These are phyloP conservation scores for Sebastes schlegelii DNA, from an alignment of 2,113 vertebrate species.

Conservation along the genomic window DNA sequence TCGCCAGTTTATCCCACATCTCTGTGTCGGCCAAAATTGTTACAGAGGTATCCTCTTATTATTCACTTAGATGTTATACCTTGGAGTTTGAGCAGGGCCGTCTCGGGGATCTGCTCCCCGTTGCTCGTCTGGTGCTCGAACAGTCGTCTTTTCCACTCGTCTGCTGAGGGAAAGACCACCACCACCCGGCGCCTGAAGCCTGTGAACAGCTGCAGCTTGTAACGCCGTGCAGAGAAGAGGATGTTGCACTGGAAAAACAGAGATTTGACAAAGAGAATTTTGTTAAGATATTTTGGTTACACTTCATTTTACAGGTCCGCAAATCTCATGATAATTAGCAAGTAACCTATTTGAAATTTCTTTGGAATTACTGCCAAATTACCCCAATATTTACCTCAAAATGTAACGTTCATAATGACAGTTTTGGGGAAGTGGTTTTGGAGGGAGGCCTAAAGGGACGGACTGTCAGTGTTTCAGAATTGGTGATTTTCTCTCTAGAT, in stretches of 20 bases:
- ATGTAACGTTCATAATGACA: no score
- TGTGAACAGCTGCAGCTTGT: conserved; percentile 88
- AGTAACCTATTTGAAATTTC: no score
- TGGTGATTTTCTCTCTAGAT: no score
- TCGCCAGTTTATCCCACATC: neutral
- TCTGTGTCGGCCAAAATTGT: neutral
- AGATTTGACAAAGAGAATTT: neutral
- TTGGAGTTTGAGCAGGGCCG: conserved; percentile 91
- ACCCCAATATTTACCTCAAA: no score
- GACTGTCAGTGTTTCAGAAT: no score
- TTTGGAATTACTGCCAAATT: no score
- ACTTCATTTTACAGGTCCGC: no score
- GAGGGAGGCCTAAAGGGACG: no score
- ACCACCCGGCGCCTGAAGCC: conserved; percentile 86
- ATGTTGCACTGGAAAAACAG: conserved; percentile 85
- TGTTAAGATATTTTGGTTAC: neutral
- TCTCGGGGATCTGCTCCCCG: conserved; percentile 86
- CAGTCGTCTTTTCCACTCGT: conserved; percentile 89
- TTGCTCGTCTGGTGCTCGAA: conserved; percentile 78
- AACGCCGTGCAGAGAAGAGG: conserved; percentile 88
- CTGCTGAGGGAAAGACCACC: conserved; percentile 87
- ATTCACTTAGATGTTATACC: conserved; percentile 59
- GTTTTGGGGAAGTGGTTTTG: no score
- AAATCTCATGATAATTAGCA: no score
- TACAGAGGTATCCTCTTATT: neutral